Base-by-base conservation (phyloP, 2,797 vertebrate species). In the Acanthurus lineatus region DNA sequence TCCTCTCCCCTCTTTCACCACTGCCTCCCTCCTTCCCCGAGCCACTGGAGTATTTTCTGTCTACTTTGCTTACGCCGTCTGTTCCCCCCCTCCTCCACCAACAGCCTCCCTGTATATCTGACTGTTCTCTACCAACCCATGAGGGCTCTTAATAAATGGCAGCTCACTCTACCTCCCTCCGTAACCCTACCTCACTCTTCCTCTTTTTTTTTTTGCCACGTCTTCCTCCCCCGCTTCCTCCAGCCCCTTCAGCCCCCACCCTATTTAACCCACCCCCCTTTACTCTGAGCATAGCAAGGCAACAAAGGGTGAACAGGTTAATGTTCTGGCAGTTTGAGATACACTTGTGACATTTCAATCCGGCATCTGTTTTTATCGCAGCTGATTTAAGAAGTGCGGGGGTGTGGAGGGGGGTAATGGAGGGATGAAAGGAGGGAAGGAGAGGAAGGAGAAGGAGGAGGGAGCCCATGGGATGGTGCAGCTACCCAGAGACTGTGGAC, bases 291-390 rank as follows among this genome's bases (percentile, higher is more conserved):
- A 92, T 90, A 92, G 85, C 79, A 80, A 84, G 92, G 79, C 88
- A 92, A 85, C 86, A 78, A 82, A 87, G 89, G 93, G 92, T 94
- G 92, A 94, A 78, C 88, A 93, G 94, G 94, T 96, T 95, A 95
- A 96, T 96, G 93, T 88, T 93, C 91, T 95, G 92, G 94, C 94
- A 95, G 93, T 95, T 94, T 95, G 94, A 95, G 95, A 96, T 96
- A 95, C 88, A 92, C 93, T 91, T 84, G 81, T 96, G 94, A 95
- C 94, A 95, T 96, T 96, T 96, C 92, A 94, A 93, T 95, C 91
- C 81, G 72, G 90, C 92, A 92, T 95, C 93, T 94, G 93, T 92
- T 95, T 95, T 95, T 94, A 94, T 95, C 88, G 83, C 73, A 67
- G 90, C 90, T 94, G 94, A 95, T 94, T 95, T 95, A 93, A 88